Base-by-base conservation (phyloP, 2,113 vertebrate genomes). In the Sinocyclocheilus maitianheensis region DNA sequence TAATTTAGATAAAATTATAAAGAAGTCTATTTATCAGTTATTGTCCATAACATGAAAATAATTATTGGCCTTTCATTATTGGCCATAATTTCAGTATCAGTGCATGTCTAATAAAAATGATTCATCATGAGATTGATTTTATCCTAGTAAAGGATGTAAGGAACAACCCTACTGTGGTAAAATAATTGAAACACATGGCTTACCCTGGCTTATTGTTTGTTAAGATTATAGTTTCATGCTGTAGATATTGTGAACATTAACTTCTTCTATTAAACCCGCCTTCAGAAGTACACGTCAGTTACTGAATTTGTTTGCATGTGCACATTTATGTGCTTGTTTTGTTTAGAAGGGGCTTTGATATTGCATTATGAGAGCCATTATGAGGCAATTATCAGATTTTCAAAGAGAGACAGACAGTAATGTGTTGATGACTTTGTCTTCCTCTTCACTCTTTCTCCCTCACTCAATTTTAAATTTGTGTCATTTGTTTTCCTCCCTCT, bases 331-430 rank as follows among this genome's bases (percentile, higher is more conserved):
- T 24, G n/a, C 76, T 80, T 69, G 77, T 69, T 74, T 80, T 80
- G 76, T 79, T 78, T 80, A 71, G 65, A 71, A 86, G 34, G 20
- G 78, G 51, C 89, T 79, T 81, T 80, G 82, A 88, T 88, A 80
- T 79, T 74, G 82, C 84, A 79, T 88, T 84, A 76, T 78, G 74
- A 74, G 78, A 80, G 81, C 67, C 69, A 79, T 80, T 76, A 78
- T 74, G 24, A 87, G 69, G 74, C 85, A 88, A 87, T 90, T 87
- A 85, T 83, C 84, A 84, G 69, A 87, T 75, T 83, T 74, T 83
- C 40, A 43, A 43, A 76, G 58, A 80, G 69, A 69, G 77, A 84
- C 62, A 74, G 79, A 74, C 76, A 79, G 62, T 81, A 72, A 84
- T 60, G 76, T 79, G 30, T 80, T 60, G 46, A 83, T 83, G 81